A percentile compares a stretch with the other conserved stretches of the same genome.
phyloP scores from a whole-genome alignment of 1,140 invertebrate species.

The Procambarus clarkii region DNA sequence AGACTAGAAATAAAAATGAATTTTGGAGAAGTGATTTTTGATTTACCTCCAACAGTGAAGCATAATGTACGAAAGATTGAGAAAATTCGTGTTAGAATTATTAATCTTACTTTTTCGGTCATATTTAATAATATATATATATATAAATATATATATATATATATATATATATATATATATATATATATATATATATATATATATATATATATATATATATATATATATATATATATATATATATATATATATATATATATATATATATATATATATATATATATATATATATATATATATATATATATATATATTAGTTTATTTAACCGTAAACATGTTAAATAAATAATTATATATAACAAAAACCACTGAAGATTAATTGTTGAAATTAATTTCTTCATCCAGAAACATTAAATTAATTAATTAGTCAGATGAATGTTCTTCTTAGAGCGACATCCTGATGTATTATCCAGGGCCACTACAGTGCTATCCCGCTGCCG shows the following conservation, averaged over 20 bases:
- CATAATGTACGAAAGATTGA: no score
- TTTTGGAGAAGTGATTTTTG: no score
- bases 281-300: conserved; percentile 47
- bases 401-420: not conserved
- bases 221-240: conserved; percentile 36
- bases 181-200: no score
- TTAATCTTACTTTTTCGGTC: no score
- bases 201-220: conserved; percentile 9
- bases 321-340: not conserved
- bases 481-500: not conserved
- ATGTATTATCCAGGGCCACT: not conserved
- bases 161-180: no score
- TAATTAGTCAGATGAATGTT: not conserved
- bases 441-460: not conserved
- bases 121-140: no score
- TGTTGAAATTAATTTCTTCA: not conserved
- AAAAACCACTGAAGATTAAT: not conserved
- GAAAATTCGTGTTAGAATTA: no score
- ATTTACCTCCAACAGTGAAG: no score
- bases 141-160: no score
- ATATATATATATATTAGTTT: conserved; percentile 28
- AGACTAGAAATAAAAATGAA: no score
- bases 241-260: conserved; percentile 46
- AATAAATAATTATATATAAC: not conserved
- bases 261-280: conserved; percentile 47